Evolutionary conservation across 37 sponge, comb jelly and placozoan genomes (phyloP).

Genomic region (Axinella damicornis): DNA sequence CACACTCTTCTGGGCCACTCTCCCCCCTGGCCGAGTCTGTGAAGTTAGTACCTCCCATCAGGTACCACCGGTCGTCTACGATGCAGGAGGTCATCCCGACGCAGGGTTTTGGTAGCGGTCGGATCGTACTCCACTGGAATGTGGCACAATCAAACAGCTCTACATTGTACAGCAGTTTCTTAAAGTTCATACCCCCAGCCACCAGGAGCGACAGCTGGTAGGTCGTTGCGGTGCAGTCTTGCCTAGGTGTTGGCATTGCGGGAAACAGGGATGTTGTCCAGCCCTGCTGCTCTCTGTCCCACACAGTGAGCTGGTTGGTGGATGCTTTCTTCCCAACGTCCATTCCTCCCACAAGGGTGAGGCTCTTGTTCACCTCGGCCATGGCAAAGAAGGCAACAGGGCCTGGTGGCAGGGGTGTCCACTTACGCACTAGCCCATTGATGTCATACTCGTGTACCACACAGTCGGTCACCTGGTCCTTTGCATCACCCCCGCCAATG

Average conservation of each 20-base stretch:
- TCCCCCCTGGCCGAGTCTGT: slow-evolving; percentile 37
- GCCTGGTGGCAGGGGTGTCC: slow-evolving; percentile 46
- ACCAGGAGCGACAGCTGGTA: slow-evolving; percentile 42
- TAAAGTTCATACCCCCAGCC: slow-evolving; percentile 56
- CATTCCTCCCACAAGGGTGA: slow-evolving; percentile 47
- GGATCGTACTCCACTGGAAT: slow-evolving; percentile 40
- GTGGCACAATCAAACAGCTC: slow-evolving; percentile 48
- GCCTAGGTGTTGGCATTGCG: slow-evolving; percentile 46
- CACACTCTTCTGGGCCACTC: slow-evolving; percentile 34
- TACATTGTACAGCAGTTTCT: slow-evolving; percentile 46
- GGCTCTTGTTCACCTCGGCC: slow-evolving; percentile 29
- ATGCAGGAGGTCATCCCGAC: slow-evolving; percentile 51
- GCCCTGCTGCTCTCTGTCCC: slow-evolving; percentile 41
- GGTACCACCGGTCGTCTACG: slow-evolving; percentile 32
- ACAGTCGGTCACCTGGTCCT: slow-evolving; percentile 18
- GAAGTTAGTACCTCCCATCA: slow-evolving; percentile 62
- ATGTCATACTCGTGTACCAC: slow-evolving; percentile 58
- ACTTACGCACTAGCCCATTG: slow-evolving; percentile 54
- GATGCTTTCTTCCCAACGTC: slow-evolving; percentile 33
- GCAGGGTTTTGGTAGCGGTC: slow-evolving; percentile 41
- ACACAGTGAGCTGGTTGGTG: slow-evolving; percentile 51
- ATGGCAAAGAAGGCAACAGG: slow-evolving; percentile 48
- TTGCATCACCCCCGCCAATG: slow-evolving; percentile 56
- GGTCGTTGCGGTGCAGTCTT: slow-evolving; percentile 31
- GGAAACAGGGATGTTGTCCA: slow-evolving; percentile 37